Evolutionary conservation across 2,797 vertebrate species (phyloP), one percentile per base, ranked within the genome.

Genomic region (Fringilla coelebs): DNA sequence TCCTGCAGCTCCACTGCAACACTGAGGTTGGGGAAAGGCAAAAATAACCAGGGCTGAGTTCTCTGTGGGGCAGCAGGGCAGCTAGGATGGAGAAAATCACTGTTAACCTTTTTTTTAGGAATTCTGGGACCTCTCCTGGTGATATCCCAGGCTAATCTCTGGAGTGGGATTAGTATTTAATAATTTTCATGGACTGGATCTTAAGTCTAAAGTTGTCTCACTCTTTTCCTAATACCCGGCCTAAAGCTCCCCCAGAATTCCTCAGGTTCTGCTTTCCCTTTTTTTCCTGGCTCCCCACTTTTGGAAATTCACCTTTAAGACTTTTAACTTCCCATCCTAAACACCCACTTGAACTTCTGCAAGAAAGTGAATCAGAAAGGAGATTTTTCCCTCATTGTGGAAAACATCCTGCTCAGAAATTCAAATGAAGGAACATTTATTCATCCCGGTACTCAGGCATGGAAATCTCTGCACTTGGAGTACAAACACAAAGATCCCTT

Each of bases 381-480:
- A 94, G 74, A 65, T 60, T 81, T 91, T 92, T 54, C 28, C 34
- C 63, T 81, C 55, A 12, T 57, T 55, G 77, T 48, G 70, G 72
- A 57, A 87, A 70, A 29, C 6, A 8, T 58, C 60, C 85, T 65
- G 62, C 41, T 77, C 72, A 73, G 88, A 78, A 95, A 76, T 82
- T 83, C 80, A 77, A 77, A 68, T 41, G 63, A 91, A 46, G 10
- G 21, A 2, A 3, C 36, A 45, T 40, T 89, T 81, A 67, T 90
- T 88, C n/a, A 34, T 60, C 73, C 85, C 51, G 31, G 74, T 51
- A 13, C 78, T 92, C 92, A 60, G 60, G 86, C 84, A 38, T 41
- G 85, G 93, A 93, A 93, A 91, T 86, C 80, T 82, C 74, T 43
- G 83, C 76, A 6, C 91, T 95, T 74, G 46, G 93, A 93, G 65